A percentile compares a stretch with the other conserved stretches of the same genome.
Conservation (phyloP, 2,888 invertebrate genomes). For the Sthenelais limicola region DNA sequence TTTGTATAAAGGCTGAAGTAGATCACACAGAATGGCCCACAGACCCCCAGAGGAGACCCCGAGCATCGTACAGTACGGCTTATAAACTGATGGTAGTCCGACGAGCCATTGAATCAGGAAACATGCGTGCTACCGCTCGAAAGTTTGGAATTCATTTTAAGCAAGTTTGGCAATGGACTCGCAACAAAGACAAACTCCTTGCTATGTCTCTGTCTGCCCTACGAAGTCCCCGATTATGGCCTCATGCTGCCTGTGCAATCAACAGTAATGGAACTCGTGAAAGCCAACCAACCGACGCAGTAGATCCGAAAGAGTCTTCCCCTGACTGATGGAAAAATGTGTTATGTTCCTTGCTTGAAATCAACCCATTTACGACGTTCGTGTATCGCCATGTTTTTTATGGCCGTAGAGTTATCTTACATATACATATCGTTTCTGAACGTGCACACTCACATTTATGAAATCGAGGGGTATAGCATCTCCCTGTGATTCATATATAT, state of each 20-base stretch:
- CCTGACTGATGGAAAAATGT: too few species aligned
- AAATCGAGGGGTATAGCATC: too few species aligned
- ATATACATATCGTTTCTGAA: too few species aligned
- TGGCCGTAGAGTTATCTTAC: too few species aligned
- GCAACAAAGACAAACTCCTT: constrained; percentile 27
- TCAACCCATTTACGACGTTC: too few species aligned
- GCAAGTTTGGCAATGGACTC: constrained; percentile 31
- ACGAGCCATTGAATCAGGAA: constrained; percentile 15
- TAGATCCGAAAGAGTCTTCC: too few species aligned
- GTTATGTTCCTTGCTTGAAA: too few species aligned
- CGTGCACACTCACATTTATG: too few species aligned
- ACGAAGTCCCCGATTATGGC: constrained; percentile 16
- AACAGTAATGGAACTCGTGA: too few species aligned
- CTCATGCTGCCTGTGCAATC: background rate
- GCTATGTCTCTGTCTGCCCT: constrained; percentile 28
- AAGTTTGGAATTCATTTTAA: constrained; percentile 25
- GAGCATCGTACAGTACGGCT: constrained; percentile 27
- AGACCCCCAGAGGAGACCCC: constrained; percentile 7
- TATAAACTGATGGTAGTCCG: constrained; percentile 29
- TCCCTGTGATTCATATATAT: too few species aligned
- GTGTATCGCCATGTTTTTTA: too few species aligned
- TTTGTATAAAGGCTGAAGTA: background rate
- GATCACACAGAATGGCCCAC: constrained; percentile 28
- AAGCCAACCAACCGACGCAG: too few species aligned
- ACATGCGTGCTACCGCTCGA: constrained; percentile 29